Conservation (phyloP, 2,113 vertebrate genomes). For the Tragelaphus buxtoni region DNA sequence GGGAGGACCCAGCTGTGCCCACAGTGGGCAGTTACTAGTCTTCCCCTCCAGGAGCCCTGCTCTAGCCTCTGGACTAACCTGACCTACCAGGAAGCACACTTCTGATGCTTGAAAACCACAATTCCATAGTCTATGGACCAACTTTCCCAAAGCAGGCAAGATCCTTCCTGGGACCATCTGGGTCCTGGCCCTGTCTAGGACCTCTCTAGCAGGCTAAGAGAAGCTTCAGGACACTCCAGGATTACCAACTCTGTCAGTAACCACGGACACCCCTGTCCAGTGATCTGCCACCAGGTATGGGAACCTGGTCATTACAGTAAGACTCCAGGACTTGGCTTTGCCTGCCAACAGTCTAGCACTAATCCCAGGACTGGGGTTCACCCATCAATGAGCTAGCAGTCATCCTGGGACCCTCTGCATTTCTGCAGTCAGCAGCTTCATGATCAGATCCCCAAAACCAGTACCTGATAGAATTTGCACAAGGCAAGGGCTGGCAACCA, state of each 20-base stretch:
- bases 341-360: background rate
- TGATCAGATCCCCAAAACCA: background rate
- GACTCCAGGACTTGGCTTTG: background rate
- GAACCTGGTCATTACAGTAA: background rate
- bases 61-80: background rate
- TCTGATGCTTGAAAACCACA: background rate
- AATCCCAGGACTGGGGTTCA: background rate
- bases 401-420: background rate
- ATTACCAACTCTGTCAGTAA: background rate
- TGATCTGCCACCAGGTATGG: background rate
- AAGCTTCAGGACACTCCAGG: background rate
- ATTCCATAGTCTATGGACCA: background rate
- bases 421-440: background rate
- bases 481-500: background rate
- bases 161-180: background rate
- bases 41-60: background rate
- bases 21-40: background rate
- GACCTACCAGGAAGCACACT: background rate
- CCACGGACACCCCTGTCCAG: accelerated
- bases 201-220: background rate
- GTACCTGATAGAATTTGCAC: background rate
- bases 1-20: background rate
- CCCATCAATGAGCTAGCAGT: background rate
- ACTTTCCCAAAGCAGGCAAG: background rate
- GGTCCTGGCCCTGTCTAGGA: background rate